A percentile compares a stretch with the other conserved stretches of the same genome.
Evolutionary conservation across 2,888 invertebrate genomes (phyloP).

Genomic region (Agrochola macilenta): DNA sequence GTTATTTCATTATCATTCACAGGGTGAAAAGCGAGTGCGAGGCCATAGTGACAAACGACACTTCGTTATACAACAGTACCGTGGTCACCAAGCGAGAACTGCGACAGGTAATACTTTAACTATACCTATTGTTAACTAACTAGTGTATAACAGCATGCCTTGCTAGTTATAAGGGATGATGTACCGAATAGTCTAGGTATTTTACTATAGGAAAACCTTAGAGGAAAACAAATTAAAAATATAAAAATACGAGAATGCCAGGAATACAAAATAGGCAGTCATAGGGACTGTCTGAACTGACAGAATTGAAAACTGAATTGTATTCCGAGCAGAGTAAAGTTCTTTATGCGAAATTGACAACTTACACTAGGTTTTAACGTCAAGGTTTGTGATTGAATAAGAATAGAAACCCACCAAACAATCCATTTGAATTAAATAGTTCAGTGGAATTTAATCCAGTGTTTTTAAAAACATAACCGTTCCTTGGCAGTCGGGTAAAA

Average conservation of each 20-base stretch:
- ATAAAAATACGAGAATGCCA: too few relatives aligned
- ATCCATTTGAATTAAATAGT: background rate
- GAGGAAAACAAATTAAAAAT: background rate
- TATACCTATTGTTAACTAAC: background rate
- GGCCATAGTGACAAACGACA: slow-evolving; percentile 85
- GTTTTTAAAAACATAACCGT: background rate
- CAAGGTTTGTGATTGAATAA: background rate
- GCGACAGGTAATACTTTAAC: slow-evolving; percentile 79
- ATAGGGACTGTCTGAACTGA: too few relatives aligned
- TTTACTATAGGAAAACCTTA: too few relatives aligned
- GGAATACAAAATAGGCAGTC: too few relatives aligned
- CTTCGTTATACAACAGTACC: slow-evolving; percentile 77
- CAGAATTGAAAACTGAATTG: too few relatives aligned
- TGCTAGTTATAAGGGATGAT: background rate
- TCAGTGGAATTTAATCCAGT: background rate
- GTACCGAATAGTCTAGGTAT: background rate
- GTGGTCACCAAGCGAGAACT: slow-evolving; percentile 76
- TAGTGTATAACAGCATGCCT: background rate
- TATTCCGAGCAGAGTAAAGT: background rate
- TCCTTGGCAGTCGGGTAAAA: background rate
- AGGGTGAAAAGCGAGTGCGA: slow-evolving; percentile 88
- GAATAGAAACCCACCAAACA: too few relatives aligned
- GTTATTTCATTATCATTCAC: slow-evolving; percentile 75
- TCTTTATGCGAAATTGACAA: background rate
- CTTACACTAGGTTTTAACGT: background rate